Evolutionary conservation across 2,888 invertebrate genomes (phyloP).

Genomic region (Mesorhabditis sp.): DNA sequence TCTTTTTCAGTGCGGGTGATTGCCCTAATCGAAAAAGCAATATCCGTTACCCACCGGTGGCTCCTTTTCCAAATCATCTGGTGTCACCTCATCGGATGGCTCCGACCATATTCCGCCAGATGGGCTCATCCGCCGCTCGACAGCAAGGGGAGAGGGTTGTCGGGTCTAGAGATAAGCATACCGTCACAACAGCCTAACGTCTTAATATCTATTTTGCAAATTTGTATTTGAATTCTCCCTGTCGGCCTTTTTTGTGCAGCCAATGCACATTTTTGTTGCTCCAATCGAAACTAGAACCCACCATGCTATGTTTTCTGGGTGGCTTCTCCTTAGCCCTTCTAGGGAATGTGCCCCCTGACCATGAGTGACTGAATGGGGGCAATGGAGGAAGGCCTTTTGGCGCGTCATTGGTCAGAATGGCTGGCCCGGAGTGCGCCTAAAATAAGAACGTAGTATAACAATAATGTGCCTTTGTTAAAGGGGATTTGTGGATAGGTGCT

Average conservation of each 20-base stretch:
- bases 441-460: neutral
- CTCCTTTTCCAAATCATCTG: neutral
- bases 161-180: neutral
- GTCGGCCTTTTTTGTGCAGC: too few species aligned
- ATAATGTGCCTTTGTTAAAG: too few species aligned
- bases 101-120: neutral
- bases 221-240: too few species aligned
- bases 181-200: neutral
- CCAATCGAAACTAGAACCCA: too few species aligned
- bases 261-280: too few species aligned
- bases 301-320: too few species aligned
- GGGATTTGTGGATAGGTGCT: too few species aligned
- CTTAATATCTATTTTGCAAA: too few species aligned
- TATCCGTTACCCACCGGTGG: neutral
- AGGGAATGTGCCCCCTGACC: neutral
- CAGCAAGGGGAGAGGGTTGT: neutral
- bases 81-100: neutral
- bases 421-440: conserved; percentile 5
- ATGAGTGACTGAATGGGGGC: conserved; percentile 4
- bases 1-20: too few species aligned
- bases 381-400: neutral
- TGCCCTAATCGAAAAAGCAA: too few species aligned
- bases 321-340: neutral
- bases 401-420: neutral
- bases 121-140: conserved; percentile 4